Base-by-base conservation (phyloP, 2,797 vertebrate genomes). In the Spinus pinus region DNA sequence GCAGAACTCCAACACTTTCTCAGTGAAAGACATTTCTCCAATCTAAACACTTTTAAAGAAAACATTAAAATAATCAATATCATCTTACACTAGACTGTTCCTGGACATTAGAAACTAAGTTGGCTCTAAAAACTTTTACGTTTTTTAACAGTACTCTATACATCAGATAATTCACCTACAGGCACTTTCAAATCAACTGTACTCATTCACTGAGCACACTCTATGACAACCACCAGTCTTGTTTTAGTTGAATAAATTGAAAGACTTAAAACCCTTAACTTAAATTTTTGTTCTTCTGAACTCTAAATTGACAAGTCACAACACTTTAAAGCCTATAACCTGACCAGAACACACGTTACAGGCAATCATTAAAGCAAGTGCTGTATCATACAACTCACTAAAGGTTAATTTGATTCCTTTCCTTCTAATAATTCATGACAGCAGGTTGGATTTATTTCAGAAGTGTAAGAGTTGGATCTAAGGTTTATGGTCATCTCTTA, bases 391-490 rank as follows among this genome's bases (percentile, higher is more conserved):
- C 46, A 82, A 69, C 46, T 74, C 44, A 57, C 24, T 86, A 50
- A 96, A 93, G 81, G 65, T 93, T 92, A 87, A 65, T 60, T 90
- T 0, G 0, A 74, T 80, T 51, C 47, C 49, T 21, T 64, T 64
- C 74, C 88, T 49, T 87, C 47, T 87, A 91, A 82, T 22, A 70
- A 79, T 4, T 18, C 3, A 4, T 30, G 93, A 92, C 95, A 91
- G 86, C 67, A 95, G 84, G 89, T 80, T 91, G 89, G 86, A 88
- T 93, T 85, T 95, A 85, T 94, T 95, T 96, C 94, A 93, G 60
- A 91, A 80, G 78, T 44, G 50, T 70, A 86, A 82, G 81, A 92
- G 67, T 21, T 80, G 84, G 81, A 94, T 60, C 51, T 96, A 62
- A 96, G 86, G 78, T 94, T 93, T 91, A 79, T 21, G 91, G 89